Base-by-base conservation (phyloP, 2,113 vertebrate genomes). In the Anhinga anhinga region DNA sequence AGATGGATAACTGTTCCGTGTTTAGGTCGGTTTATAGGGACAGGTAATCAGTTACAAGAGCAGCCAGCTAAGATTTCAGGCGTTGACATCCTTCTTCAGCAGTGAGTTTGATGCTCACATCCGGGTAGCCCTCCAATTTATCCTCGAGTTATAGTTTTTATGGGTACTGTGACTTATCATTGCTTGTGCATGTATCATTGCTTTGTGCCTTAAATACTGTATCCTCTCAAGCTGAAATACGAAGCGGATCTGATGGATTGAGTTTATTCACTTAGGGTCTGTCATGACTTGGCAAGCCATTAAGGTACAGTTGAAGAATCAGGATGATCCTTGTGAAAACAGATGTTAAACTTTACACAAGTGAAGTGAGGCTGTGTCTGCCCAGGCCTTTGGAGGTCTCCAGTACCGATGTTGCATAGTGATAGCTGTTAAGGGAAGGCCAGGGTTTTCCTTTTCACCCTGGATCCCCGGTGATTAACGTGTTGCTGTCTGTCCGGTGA, bases 391-490 rank as follows among this genome's bases (percentile, higher is more conserved):
- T 26, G 61, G 36, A 38, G 56, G 26, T 27, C 69, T 82, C 45
- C 42, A 22, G 3, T 27, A 8, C 74, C 65, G 45, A 2, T 14
- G 50, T 25, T 59, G 30, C 55, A 15, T 19, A 42, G n/a, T 29
- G 42, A 8, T n/a, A 21, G 11, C 5, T 65, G 27, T 44, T 12
- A 36, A 32, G 21, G 3, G n/a, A 77, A 67, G 38, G 23, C 32
- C 47, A 9, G 34, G 23, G 11, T 16, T 93, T 74, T 63, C 34
- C 56, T 82, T 27, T 36, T 77, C 25, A 3, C 78, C 13, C 1
- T 11, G 23, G 34, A 47, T 52, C 66, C 34, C 34, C 2, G 1
- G 32, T 7, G 5, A 6, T 71, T 53, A 27, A 26, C 2, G 0
- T 7, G 5, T n/a, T 79, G 62, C 80, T 61, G 18, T 73, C 72